Evolutionary conservation across 2,888 invertebrate genomes (phyloP), one percentile per base, ranked within the genome.

Genomic region (Zaprionus bogoriensis): DNA sequence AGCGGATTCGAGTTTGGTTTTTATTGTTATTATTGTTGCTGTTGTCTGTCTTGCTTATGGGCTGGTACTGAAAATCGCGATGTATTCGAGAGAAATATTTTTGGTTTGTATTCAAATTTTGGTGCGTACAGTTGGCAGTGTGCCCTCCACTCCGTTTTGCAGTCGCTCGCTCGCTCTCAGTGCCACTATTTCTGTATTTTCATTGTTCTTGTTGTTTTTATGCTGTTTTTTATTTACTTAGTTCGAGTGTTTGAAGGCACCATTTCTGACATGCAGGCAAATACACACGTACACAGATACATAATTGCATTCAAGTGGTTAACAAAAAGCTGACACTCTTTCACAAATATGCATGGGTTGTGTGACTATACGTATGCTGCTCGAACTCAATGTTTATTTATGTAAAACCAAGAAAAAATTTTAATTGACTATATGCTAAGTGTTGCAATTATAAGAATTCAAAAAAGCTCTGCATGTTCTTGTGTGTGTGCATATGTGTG

Each of bases 81-180:
- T 45, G 62, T 45, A 44, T 28, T 54, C 61, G 74, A 71, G 78
- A 74, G 85, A 82, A 79, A 75, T 79, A 78, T 84, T 78, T 79
- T 86, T 86, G 82, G 79, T 79, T 79, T 79, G 72, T 82, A 75
- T 85, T 82, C 79, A 72, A 68, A 83, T 82, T 68, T 81, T 65
- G 86, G 72, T 82, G 79, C 67, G 82, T 75, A 67, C 86, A 67
- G 86, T 79, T 72, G 64, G 62, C 55, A 55, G 53, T 66, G 47
- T 20, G 54, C 53, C 39, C 20, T 38, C 30, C 23, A 39, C 6
- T 47, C 5, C 5, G 10, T 32, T n/a, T n/a, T 4, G 10, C 3
- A 4, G 19, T 54, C 57, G 39, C 23, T 36, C 50, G 36, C 48
- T 39, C 14, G 38, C 57, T 50, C 48, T 12, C 50, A 44, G 42